Percentiles rank a stretch among this genome's conserved stretches.
These are phyloP conservation scores for Neria commutata DNA, from an alignment of 2,888 invertebrate genomes.

Conservation along the genomic window DNA sequence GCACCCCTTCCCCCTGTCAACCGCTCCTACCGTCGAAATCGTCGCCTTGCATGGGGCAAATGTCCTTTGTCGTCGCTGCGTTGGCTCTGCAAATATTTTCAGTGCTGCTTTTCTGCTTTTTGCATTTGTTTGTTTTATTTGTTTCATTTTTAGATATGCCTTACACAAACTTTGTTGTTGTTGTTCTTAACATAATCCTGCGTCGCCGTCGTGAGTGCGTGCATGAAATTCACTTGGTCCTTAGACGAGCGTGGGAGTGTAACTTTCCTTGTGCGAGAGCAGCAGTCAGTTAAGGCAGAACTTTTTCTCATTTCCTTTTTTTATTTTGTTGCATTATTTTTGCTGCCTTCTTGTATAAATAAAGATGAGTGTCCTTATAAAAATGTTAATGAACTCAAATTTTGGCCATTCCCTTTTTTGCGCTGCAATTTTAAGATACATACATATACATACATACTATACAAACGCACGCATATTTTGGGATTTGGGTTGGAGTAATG, in stretches of 20 bases:
- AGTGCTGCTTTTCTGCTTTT: neutral
- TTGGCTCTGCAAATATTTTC: neutral
- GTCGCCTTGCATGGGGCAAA: constrained; percentile 26
- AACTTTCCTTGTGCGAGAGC: no score
- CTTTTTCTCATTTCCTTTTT: constrained; percentile 5
- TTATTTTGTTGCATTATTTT: constrained; percentile 2
- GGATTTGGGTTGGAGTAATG: no score
- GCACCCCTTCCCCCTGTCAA: no score
- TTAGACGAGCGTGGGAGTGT: neutral
- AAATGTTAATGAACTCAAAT: constrained; percentile 35
- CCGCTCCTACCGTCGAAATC: no score
- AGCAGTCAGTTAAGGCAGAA: no score
- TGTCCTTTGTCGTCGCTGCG: constrained; percentile 22
- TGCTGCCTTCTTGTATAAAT: neutral
- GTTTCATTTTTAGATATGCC: neutral
- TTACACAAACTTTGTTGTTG: no score
- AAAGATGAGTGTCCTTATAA: constrained; percentile 26
- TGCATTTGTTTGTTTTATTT: neutral
- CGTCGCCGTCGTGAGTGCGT: neutral
- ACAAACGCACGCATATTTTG: no score
- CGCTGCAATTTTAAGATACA: constrained; percentile 2
- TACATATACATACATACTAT: no score
- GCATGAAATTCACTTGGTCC: constrained; percentile 14
- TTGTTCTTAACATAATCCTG: constrained; percentile 1
- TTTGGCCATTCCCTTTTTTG: constrained; percentile 15